Percentiles rank a stretch among this genome's conserved stretches.
phyloP scores from a whole-genome alignment of 2,888 invertebrate species.

The Arrhopalites spinosus region DNA sequence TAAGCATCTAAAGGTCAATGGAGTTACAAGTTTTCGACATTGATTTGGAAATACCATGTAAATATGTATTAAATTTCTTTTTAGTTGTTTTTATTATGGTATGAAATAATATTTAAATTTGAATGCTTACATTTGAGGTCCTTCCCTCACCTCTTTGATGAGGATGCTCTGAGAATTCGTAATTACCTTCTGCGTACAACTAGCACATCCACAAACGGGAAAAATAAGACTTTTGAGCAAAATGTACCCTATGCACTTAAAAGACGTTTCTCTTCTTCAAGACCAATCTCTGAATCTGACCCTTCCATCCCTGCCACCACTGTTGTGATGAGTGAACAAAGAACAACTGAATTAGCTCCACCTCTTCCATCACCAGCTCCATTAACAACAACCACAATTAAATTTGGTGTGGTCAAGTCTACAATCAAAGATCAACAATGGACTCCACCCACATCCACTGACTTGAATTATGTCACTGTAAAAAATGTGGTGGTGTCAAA shows the following conservation, averaged over 20 bases:
- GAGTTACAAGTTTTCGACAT: not conserved
- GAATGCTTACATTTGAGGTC: slow-evolving; percentile 11
- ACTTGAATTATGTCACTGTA: slow-evolving; percentile 32
- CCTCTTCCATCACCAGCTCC: slow-evolving; percentile 33
- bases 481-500: slow-evolving; percentile 36
- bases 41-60: no score
- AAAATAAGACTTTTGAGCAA: slow-evolving; percentile 6
- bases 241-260: slow-evolving; percentile 24
- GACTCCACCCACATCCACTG: slow-evolving; percentile 10
- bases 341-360: slow-evolving; percentile 38
- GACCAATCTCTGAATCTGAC: slow-evolving; percentile 13
- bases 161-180: slow-evolving; percentile 25
- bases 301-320: not conserved
- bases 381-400: slow-evolving; percentile 43
- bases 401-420: slow-evolving; percentile 31
- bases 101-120: not conserved
- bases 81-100: no score
- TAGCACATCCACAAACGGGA: no score
- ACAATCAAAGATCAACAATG: not conserved
- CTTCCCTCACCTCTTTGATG: slow-evolving; percentile 20
- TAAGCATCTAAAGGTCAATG: slow-evolving; percentile 13
- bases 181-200: slow-evolving; percentile 25
- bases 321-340: not conserved
- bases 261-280: not conserved
- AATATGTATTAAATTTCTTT: no score